Evolutionary conservation across 2,113 vertebrate genomes (phyloP), one percentile per base, ranked within the genome.

Genomic region (Oreochromis aureus): DNA sequence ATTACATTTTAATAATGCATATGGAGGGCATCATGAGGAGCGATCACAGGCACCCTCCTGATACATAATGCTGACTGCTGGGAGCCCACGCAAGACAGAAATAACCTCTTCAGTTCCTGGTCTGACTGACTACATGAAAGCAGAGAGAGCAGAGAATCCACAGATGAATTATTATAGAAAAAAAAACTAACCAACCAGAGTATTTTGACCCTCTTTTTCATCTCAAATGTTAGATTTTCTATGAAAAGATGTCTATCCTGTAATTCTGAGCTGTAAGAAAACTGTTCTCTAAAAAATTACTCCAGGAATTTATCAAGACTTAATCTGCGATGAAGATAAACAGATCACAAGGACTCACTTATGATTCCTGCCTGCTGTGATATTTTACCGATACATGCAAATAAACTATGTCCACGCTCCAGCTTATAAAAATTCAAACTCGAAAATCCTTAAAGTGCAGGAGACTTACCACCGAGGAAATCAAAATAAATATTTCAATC

Each of bases 1-100:
- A 92, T 95, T 92, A 90, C 81, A 90, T 87, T 95, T 94, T 94
- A 95, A 95, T 95, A 95, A 95, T 95, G 89, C 91, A 94, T 93
- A 88, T 82, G 66, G 84, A 92, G 92, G 84, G 78, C 83, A 91
- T 91, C 89, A 89, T 89, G 90, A 92, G 89, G 89, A 87, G 90
- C 92, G 81, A 91, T 92, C 80, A 86, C 36, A n/a, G 83, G 83
- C 88, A 87, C 83, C 81, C 89, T 93, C 78, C 85, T 89, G 91
- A 91, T 89, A 91, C 92, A 93, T 91, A 92, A 91, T 79, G 89
- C 93, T 90, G 87, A 83, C 86, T 93, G 89, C 89, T 83, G 83
- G 88, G 89, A 89, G 89, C 94, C 93, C 93, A 93, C 93, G 92
- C 93, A 92, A 82, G 89, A 93, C 90, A 93, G 90, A 94, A 95